Evolutionary conservation across 2,888 invertebrate genomes (phyloP), one percentile per base, ranked within the genome.

Genomic region (Scaptomyza reducta): DNA sequence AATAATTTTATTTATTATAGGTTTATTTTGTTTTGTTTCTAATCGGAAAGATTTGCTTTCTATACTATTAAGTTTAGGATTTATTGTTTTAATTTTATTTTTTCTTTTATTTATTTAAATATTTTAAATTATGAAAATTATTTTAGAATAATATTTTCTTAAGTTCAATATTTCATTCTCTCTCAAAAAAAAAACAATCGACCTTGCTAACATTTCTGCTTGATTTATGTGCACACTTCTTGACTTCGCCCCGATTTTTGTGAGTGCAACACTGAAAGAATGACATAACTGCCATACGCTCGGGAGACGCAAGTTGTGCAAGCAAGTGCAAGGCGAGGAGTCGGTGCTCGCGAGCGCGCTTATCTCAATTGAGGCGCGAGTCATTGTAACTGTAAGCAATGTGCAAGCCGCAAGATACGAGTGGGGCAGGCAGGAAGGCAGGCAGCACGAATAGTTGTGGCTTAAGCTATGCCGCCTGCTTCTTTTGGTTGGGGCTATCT

Each of bases 351-450:
- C 51, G 56, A 51, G 50, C 54, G 71, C 86, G 71, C 86, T 81
- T 85, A 82, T 85, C 86, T 85, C 81, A 81, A 81, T 85, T 81
- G 86, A 84, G 70, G 77, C 74, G 74, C 82, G 69, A 77, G 74
- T 77, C 86, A 67, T 63, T 82, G 77, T 82, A 82, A 82, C 81
- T 82, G 86, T 82, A 82, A 79, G 84, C 74, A 55, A 77, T 64
- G 77, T 69, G 33, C 49, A 22, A 49, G 47, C 57, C 50, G 41
- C 61, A 61, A 61, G 54, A 60, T 67, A 69, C 51, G 71, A 40
- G 10, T 66, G 71, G 65, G 54, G 44, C 56, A 51, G 25, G 55
- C 53, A 44, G 40, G 33, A 33, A 63, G 59, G 38, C 56, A 55
- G 14, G 44, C 56, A 44, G 46, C 54, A 38, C 33, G 57, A 22